phyloP scores from a whole-genome alignment of 2,797 vertebrate genomes.

The Antennarius maculatus region DNA sequence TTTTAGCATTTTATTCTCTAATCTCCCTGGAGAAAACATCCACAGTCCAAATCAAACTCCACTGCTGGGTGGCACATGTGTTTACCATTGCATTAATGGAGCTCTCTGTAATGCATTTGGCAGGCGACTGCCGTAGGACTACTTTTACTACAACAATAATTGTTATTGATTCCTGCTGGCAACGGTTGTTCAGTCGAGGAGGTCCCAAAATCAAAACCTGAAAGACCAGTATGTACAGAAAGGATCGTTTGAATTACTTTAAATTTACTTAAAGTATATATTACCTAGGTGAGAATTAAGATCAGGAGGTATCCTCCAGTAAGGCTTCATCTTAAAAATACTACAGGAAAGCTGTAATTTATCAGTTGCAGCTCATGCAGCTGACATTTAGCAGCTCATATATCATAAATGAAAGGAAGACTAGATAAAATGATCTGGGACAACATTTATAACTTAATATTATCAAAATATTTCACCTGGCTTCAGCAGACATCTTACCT shows the following conservation, averaged over 20 bases:
- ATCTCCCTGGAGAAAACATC: constrained; percentile 54
- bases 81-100: constrained; percentile 75
- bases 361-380: background rate
- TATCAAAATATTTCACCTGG: constrained; percentile 25
- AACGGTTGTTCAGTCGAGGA: constrained; percentile 40
- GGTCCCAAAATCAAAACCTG: constrained; percentile 32
- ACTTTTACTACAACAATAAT: constrained; percentile 66
- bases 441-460: constrained; percentile 27
- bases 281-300: background rate
- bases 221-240: constrained; percentile 24
- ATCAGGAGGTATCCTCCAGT: background rate
- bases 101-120: constrained; percentile 66
- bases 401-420: background rate
- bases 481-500: constrained; percentile 47
- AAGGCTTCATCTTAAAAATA: background rate
- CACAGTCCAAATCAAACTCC: constrained; percentile 57
- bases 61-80: constrained; percentile 71
- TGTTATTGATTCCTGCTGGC: constrained; percentile 69
- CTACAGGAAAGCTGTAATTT: background rate
- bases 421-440: background rate
- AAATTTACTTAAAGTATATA: background rate
- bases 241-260: constrained; percentile 5
- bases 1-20: constrained; percentile 55
- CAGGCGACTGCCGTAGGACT: constrained; percentile 47
- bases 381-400: background rate